Conservation (phyloP, 2,113 vertebrate species). For the Orientallactaga bullata region DNA sequence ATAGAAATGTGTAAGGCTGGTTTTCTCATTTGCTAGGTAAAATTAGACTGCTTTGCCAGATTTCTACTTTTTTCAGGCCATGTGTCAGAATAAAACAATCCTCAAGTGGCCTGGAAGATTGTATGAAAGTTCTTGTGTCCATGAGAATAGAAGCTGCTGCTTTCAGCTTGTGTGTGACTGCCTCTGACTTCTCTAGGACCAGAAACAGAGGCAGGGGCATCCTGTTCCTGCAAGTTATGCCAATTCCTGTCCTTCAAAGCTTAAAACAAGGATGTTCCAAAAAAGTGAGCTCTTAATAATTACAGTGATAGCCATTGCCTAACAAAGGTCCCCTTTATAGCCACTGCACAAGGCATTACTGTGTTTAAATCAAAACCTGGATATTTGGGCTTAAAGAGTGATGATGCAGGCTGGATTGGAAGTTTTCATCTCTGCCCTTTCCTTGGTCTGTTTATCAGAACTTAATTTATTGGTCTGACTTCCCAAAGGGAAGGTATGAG, state of each 20-base stretch:
- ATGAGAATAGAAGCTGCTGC: background rate
- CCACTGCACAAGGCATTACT: background rate
- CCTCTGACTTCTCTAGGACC: conserved; percentile 21
- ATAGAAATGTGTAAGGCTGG: background rate
- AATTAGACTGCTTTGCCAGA: background rate
- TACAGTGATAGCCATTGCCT: background rate
- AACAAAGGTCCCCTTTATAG: background rate
- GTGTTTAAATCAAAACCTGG: background rate
- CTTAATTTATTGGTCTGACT: background rate
- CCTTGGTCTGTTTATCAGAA: background rate
- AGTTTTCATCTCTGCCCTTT: background rate
- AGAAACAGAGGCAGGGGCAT: conserved; percentile 30
- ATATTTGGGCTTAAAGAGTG: background rate
- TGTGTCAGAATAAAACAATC: conserved; percentile 10
- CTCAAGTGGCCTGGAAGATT: background rate
- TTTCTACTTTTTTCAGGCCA: background rate
- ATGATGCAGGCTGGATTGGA: background rate
- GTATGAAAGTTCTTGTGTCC: background rate
- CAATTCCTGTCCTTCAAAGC: background rate
- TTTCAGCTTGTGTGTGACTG: background rate
- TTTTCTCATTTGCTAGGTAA: background rate
- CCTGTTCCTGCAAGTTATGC: background rate
- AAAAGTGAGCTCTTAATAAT: conserved; percentile 10
- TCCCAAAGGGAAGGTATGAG: background rate
- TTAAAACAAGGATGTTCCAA: background rate